phyloP scores from a whole-genome alignment of 2,888 invertebrate genomes.

The Andrena minutula region DNA sequence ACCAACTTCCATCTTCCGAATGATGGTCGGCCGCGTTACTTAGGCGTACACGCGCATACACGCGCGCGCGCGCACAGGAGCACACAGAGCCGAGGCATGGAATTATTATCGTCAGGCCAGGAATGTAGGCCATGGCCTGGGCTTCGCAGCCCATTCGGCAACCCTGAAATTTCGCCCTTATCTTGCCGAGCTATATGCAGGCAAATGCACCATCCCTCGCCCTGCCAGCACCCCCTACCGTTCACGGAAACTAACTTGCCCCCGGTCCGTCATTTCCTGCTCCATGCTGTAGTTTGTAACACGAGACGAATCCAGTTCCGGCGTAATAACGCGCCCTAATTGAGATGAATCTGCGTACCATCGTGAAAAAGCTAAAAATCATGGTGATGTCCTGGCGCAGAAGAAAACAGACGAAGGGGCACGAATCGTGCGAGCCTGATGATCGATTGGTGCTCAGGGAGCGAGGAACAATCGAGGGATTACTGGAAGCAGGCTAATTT shows the following conservation, averaged over 20 bases:
- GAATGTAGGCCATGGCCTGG: slow-evolving; percentile 39
- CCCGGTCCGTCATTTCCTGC: slow-evolving; percentile 68
- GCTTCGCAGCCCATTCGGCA: slow-evolving; percentile 45
- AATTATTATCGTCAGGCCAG: slow-evolving; percentile 62
- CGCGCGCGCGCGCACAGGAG: neutral
- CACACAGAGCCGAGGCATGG: neutral
- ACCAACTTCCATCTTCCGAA: slow-evolving; percentile 63
- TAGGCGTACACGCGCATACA: slow-evolving; percentile 10
- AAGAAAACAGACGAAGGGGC: too few species aligned
- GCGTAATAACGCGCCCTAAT: slow-evolving; percentile 74
- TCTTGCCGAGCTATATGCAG: slow-evolving; percentile 58
- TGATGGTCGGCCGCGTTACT: slow-evolving; percentile 50
- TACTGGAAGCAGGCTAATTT: too few species aligned
- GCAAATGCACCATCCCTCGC: slow-evolving; percentile 46
- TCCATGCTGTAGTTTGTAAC: slow-evolving; percentile 60
- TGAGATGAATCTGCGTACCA: slow-evolving; percentile 71
- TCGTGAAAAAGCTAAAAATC: neutral
- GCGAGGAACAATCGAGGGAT: neutral
- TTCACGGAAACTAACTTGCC: slow-evolving; percentile 72
- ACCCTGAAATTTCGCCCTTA: slow-evolving; percentile 67
- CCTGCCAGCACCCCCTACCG: slow-evolving; percentile 24
- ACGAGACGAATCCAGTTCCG: slow-evolving; percentile 63
- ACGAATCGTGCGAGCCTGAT: too few species aligned
- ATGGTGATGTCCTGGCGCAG: neutral
- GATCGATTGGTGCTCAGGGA: too few species aligned